Evolutionary conservation across 2,113 vertebrate genomes (phyloP).

Genomic region (Clarias magur): DNA sequence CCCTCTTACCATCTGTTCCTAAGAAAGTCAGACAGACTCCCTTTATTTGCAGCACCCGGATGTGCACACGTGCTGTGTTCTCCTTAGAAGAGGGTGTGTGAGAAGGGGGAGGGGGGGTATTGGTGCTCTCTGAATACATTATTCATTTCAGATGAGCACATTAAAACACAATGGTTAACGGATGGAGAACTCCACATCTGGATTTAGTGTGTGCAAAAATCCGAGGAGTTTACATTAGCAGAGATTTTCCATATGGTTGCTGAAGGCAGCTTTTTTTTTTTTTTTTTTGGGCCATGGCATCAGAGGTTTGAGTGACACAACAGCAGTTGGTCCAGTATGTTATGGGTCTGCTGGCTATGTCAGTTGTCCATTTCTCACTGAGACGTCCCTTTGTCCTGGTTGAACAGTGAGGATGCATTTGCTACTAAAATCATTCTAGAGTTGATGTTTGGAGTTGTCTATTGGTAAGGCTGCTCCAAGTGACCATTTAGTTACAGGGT

Average conservation of each 20-base stretch:
- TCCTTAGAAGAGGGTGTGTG: no score
- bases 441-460: background rate
- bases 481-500: background rate
- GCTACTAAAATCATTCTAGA: background rate
- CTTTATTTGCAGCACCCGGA: slow-evolving; percentile 6
- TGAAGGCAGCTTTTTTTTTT: background rate
- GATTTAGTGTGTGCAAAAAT: background rate
- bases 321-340: slow-evolving; percentile 40
- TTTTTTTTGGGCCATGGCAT: background rate
- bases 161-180: background rate
- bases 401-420: background rate
- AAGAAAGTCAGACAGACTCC: slow-evolving; percentile 39
- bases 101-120: background rate
- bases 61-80: background rate
- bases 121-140: background rate
- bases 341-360: slow-evolving; percentile 1
- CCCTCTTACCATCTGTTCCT: slow-evolving; percentile 47
- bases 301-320: slow-evolving; percentile 34
- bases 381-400: slow-evolving; percentile 44
- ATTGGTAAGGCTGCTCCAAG: background rate
- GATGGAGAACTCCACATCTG: background rate
- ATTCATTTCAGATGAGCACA: background rate
- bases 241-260: background rate
- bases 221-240: background rate
- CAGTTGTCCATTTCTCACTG: slow-evolving; percentile 44